Conservation (phyloP, 2,797 vertebrate genomes). For the Pteropus rufus region DNA sequence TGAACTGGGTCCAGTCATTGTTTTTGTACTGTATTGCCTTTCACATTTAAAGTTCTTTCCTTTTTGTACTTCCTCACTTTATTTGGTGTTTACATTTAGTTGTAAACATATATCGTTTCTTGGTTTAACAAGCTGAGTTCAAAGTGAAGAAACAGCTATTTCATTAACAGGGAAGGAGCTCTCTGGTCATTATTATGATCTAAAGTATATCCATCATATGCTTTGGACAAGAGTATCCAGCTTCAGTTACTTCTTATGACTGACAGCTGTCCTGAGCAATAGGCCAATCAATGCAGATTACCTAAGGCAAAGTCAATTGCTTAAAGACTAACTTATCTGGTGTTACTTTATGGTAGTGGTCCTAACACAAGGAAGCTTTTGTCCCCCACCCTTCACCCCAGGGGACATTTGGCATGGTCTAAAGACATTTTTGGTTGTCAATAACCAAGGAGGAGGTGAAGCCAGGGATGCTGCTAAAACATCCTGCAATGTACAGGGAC, state of each 20-base stretch:
- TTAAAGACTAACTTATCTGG: neutral
- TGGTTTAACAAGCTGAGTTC: neutral
- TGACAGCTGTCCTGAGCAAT: neutral
- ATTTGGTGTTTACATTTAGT: neutral
- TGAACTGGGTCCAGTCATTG: neutral
- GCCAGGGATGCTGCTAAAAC: neutral
- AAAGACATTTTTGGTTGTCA: neutral
- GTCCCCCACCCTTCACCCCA: neutral
- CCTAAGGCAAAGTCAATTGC: neutral
- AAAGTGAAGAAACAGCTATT: neutral
- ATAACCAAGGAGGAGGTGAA: constrained; percentile 9
- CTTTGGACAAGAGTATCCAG: neutral
- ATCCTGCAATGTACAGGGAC: neutral
- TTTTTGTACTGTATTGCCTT: neutral
- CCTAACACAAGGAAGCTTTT: neutral
- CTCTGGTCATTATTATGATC: constrained; percentile 31
- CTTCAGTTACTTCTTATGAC: neutral
- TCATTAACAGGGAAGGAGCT: neutral
- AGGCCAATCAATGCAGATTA: neutral
- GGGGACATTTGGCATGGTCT: neutral
- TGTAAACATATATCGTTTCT: neutral
- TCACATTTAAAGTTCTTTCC: constrained; percentile 25
- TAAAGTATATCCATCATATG: neutral
- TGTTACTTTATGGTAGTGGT: neutral
- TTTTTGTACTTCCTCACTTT: neutral